Evolutionary conservation across 2,797 vertebrate species (phyloP).

Genomic region (Pogonophryne albipinna): DNA sequence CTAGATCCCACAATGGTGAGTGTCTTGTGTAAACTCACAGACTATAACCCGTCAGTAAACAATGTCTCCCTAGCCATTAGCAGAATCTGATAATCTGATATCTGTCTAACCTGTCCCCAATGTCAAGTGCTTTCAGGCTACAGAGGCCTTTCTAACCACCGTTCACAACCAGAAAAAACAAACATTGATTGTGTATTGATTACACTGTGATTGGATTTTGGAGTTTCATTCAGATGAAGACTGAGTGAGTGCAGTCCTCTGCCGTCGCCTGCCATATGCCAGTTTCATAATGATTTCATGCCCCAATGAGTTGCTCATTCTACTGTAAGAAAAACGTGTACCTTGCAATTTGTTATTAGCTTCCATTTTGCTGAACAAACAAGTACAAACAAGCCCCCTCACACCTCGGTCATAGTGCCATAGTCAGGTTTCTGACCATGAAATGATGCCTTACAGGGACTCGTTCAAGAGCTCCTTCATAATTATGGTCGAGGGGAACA

Average conservation of each 20-base stretch:
- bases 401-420: slow-evolving; percentile 57
- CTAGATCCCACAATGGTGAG: not conserved
- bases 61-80: slow-evolving; percentile 25
- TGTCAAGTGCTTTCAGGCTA: slow-evolving; percentile 27
- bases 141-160: slow-evolving; percentile 11
- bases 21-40: not conserved
- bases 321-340: slow-evolving; percentile 67
- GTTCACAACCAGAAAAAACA: slow-evolving; percentile 35
- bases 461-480: slow-evolving; percentile 8
- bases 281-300: slow-evolving; percentile 73
- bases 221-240: slow-evolving; percentile 50
- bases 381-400: slow-evolving; percentile 63
- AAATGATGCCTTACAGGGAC: slow-evolving; percentile 27
- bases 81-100: slow-evolving; percentile 31
- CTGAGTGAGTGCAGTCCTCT: slow-evolving; percentile 43
- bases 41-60: slow-evolving; percentile 2
- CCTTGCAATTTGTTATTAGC: slow-evolving; percentile 70
- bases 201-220: slow-evolving; percentile 40
- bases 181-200: slow-evolving; percentile 56
- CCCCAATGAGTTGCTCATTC: slow-evolving; percentile 65
- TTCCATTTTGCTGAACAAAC: slow-evolving; percentile 72
- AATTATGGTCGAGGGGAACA: not conserved
- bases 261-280: slow-evolving; percentile 55
- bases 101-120: slow-evolving; percentile 37
- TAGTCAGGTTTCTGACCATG: slow-evolving; percentile 41